Evolutionary conservation across 2,113 vertebrate species (phyloP).

Genomic region (Columbina picui): DNA sequence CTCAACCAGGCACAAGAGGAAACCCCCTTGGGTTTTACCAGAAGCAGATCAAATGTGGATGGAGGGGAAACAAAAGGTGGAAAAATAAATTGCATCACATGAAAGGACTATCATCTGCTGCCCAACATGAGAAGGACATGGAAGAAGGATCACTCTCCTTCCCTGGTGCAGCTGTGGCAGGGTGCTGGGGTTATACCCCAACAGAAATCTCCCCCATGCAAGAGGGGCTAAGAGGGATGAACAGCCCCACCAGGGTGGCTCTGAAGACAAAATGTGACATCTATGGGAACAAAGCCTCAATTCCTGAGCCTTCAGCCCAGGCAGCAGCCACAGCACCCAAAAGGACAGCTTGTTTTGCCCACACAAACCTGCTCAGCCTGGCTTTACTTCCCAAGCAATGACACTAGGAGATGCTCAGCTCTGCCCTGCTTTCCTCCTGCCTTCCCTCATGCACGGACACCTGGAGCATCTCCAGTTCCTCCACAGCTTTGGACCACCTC

Average conservation of each 20-base stretch:
- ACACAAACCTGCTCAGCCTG: neutral
- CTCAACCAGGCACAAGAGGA: neutral
- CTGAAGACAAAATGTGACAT: neutral
- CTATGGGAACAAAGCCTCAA: neutral
- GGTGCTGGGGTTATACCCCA: neutral
- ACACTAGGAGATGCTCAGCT: neutral
- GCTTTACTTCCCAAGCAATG: neutral
- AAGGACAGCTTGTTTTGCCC: neutral
- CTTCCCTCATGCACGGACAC: neutral
- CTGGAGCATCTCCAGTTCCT: neutral
- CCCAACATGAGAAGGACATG: neutral
- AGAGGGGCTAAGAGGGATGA: neutral
- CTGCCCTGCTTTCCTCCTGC: neutral
- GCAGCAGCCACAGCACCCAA: neutral
- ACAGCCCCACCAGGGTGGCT: neutral
- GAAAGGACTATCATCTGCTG: neutral
- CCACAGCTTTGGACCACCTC: neutral
- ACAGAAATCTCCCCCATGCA: neutral
- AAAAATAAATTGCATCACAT: neutral
- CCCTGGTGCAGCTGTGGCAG: neutral
- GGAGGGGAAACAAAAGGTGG: neutral
- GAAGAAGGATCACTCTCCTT: neutral
- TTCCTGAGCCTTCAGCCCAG: neutral
- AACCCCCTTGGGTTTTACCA: neutral
- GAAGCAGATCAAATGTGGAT: neutral